Evolutionary conservation across 2,888 invertebrate genomes (phyloP).

Genomic region (Neoascia interrupta): DNA sequence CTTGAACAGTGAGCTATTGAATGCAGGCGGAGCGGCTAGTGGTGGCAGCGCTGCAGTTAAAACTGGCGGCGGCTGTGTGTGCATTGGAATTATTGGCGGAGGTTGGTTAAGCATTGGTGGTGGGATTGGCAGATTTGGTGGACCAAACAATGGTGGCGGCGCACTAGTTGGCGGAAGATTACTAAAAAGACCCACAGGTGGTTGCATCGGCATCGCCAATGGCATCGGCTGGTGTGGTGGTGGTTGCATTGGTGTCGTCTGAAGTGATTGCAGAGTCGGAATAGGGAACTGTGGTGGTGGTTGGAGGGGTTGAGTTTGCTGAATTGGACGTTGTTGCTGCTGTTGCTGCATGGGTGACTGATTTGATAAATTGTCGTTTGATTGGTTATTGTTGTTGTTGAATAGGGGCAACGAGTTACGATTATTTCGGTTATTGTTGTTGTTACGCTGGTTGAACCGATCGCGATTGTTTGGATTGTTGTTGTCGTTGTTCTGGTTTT

Average conservation of each 20-base stretch:
- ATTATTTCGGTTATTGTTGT: constrained; percentile 67
- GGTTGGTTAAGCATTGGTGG: constrained; percentile 60
- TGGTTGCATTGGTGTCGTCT: constrained; percentile 24
- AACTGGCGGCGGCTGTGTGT: constrained; percentile 60
- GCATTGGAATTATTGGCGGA: constrained; percentile 71
- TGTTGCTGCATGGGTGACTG: constrained; percentile 36
- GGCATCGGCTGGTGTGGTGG: constrained; percentile 28
- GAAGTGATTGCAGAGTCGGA: constrained; percentile 11
- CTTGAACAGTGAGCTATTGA: constrained; percentile 76
- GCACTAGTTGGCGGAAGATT: constrained; percentile 32
- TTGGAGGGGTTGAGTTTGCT: constrained; percentile 3
- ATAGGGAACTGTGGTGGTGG: constrained; percentile 49
- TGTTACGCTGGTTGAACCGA: constrained; percentile 74
- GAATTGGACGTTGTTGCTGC: constrained; percentile 2
- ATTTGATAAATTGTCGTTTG: constrained; percentile 42
- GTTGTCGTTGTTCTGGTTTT: constrained; percentile 29
- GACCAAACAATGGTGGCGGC: constrained; percentile 55
- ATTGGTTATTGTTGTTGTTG: constrained; percentile 57
- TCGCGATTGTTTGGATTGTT: constrained; percentile 46
- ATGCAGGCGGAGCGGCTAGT: constrained; percentile 72
- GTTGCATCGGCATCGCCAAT: constrained; percentile 17
- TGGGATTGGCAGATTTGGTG: constrained; percentile 33
- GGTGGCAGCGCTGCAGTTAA: constrained; percentile 73
- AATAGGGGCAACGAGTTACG: constrained; percentile 71
- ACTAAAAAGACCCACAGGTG: constrained; percentile 7